A percentile compares a stretch with the other conserved stretches of the same genome.
These are phyloP conservation scores for Coenobita brevimanus DNA, from an alignment of 1,140 invertebrate species.

Conservation along the genomic window DNA sequence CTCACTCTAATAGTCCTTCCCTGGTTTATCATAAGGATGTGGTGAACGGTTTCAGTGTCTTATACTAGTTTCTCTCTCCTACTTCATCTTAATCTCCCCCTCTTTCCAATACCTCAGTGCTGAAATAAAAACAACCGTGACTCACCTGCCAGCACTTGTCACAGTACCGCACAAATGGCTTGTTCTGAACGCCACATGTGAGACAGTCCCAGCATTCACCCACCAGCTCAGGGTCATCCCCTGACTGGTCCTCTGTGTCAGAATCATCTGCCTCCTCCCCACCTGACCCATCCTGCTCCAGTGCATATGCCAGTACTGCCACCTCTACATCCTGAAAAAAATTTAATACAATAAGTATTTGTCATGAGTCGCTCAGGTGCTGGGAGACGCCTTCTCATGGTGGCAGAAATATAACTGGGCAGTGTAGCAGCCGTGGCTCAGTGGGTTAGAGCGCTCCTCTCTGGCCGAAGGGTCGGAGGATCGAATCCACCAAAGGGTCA, in stretches of 20 bases:
- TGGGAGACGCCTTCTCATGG: no score
- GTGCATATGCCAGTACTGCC: conserved; percentile 4
- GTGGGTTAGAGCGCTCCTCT: no score
- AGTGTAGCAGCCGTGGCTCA: background rate
- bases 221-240: conserved; percentile 44
- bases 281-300: conserved; percentile 15
- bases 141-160: conserved; percentile 57
- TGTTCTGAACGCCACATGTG: conserved; percentile 43
- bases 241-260: conserved; percentile 31
- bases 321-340: conserved; percentile 40
- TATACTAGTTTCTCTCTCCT: no score
- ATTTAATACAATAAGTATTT: background rate
- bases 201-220: conserved; percentile 50
- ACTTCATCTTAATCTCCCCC: no score
- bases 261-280: conserved; percentile 52
- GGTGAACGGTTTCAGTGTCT: no score
- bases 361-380: background rate
- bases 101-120: no score
- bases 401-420: no score
- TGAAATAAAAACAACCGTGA: background rate
- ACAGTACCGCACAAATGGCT: conserved; percentile 46
- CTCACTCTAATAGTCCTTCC: no score
- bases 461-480: no score
- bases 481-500: no score
- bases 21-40: no score